Percentiles rank a stretch among this genome's conserved stretches.
phyloP scores from a whole-genome alignment of 2,113 vertebrate species.

The Mirza zaza region DNA sequence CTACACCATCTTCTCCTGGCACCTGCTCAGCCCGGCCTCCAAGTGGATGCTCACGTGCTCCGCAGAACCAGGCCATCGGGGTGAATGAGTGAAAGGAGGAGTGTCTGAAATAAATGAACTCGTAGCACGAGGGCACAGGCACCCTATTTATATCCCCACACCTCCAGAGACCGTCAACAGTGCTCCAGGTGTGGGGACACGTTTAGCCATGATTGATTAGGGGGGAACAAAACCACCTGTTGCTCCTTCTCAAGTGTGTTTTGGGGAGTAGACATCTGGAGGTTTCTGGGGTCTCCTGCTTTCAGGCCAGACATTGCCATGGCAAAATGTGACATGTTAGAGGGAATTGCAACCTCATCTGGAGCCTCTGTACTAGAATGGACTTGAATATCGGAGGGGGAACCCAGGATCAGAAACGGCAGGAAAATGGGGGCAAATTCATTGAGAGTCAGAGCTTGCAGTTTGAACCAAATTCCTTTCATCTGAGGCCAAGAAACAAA shows the following conservation, averaged over 20 bases:
- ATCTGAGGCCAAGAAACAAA: conserved; percentile 22
- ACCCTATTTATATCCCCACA: background rate
- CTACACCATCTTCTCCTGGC: background rate
- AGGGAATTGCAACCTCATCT: background rate
- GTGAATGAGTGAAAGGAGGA: fast-evolving
- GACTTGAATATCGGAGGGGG: background rate
- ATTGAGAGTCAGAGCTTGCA: background rate
- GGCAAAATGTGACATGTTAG: background rate
- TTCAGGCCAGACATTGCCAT: background rate
- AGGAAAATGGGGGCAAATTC: background rate
- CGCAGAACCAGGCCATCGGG: background rate
- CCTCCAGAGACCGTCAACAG: background rate
- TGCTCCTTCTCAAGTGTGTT: background rate
- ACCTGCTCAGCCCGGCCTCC: background rate
- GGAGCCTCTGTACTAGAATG: background rate
- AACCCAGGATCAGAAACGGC: background rate
- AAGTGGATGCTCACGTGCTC: background rate
- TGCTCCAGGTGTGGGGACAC: background rate
- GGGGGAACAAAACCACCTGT: fast-evolving
- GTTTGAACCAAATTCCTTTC: background rate
- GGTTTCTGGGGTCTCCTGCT: background rate
- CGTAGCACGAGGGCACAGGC: fast-evolving
- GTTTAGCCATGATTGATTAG: background rate
- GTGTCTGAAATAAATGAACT: background rate
- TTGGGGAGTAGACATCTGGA: background rate